Percentiles rank a stretch among this genome's conserved stretches.
phyloP scores from a whole-genome alignment of 1,140 invertebrate species.

The Lasaia peninsularis region DNA sequence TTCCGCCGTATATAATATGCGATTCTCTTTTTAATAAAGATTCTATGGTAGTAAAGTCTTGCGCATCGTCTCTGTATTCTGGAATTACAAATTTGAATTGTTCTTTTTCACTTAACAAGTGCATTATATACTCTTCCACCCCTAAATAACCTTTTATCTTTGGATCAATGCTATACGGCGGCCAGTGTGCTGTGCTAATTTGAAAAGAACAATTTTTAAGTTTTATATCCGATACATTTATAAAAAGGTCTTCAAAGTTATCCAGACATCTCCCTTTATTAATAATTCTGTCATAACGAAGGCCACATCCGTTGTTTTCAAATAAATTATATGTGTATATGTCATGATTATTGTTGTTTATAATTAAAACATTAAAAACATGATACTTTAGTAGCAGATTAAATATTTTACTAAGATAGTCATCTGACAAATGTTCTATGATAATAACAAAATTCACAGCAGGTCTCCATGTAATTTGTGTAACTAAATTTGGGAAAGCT shows the following conservation, averaged over 20 bases:
- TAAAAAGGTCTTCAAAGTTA: conserved; percentile 25
- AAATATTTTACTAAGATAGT: conserved; percentile 33
- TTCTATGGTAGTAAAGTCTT: conserved; percentile 32
- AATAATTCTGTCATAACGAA: conserved; percentile 29
- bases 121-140: conserved; percentile 41
- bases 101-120: conserved; percentile 35
- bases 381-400: conserved; percentile 32
- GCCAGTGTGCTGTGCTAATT: conserved; percentile 33
- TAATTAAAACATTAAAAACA: conserved; percentile 33
- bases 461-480: conserved; percentile 33
- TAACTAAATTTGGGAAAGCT: conserved; percentile 16
- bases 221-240: conserved; percentile 28
- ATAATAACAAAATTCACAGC: conserved; percentile 30
- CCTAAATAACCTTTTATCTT: conserved; percentile 20
- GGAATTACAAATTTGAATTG: conserved; percentile 36
- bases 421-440: conserved; percentile 14
- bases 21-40: conserved; percentile 33
- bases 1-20: conserved; percentile 44
- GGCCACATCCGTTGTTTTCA: conserved; percentile 41
- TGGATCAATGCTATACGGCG: conserved; percentile 39
- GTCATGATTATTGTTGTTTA: conserved; percentile 28
- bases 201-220: conserved; percentile 38
- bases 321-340: conserved; percentile 48
- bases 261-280: conserved; percentile 28
- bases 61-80: conserved; percentile 30